These are phyloP conservation scores for Daboia siamensis DNA, from an alignment of 2,113 vertebrate species.

Conservation along the genomic window DNA sequence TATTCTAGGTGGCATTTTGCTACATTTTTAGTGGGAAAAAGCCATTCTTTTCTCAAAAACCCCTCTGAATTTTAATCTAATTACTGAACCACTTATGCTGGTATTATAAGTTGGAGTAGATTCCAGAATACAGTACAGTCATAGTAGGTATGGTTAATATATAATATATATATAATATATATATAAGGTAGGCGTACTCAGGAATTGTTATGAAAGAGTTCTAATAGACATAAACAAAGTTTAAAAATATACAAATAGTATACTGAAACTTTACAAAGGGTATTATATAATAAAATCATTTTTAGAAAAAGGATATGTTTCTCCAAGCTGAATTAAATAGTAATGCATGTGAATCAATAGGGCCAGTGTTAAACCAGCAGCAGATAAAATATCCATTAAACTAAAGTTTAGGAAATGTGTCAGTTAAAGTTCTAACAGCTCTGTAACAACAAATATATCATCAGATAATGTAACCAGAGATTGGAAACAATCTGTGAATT, in stretches of 20 bases:
- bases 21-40: slow-evolving; percentile 29
- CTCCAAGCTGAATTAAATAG: not conserved
- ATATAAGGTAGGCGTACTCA: not conserved
- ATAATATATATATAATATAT: slow-evolving; percentile 22
- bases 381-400: not conserved
- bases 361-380: not conserved
- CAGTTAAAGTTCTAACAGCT: not conserved
- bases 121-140: not conserved
- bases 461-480: not conserved
- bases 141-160: not conserved
- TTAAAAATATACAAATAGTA: not conserved
- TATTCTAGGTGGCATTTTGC: not conserved
- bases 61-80: not conserved
- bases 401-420: not conserved
- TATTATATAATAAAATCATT: not conserved
- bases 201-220: not conserved
- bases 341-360: not conserved
- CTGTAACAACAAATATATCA: not conserved
- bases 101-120: not conserved
- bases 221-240: not conserved
- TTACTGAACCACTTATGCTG: not conserved
- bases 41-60: not conserved
- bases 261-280: not conserved
- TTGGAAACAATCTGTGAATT: not conserved
- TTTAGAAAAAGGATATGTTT: not conserved